These are phyloP conservation scores for Aphrocallistes beatrix DNA, from an alignment of 37 sponge, comb jelly and placozoan species.

Conservation along the genomic window DNA sequence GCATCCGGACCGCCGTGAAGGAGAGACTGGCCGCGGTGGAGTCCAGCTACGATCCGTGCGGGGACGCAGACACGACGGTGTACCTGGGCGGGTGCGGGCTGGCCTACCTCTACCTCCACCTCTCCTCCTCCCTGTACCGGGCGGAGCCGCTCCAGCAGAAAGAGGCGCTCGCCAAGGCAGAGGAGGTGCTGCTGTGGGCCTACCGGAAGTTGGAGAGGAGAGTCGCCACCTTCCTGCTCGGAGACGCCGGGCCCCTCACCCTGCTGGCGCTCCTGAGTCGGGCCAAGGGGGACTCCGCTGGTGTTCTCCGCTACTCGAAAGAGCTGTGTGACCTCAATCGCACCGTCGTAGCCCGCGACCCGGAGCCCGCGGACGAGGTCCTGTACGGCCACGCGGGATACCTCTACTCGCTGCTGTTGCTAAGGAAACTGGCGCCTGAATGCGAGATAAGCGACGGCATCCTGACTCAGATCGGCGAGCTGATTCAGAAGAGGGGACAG, in stretches of 20 bases:
- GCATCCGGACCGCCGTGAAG: no score
- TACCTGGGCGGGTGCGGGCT: background rate
- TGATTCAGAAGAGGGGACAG: background rate
- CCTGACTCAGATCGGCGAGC: no score
- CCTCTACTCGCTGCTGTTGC: constrained; percentile 36
- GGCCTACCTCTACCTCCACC: background rate
- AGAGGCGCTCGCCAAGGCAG: background rate
- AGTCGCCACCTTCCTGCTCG: background rate
- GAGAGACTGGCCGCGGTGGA: no score
- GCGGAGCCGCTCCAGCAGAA: background rate
- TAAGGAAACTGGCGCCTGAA: constrained; percentile 29
- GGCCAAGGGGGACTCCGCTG: background rate
- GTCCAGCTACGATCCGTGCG: no score
- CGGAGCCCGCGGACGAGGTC: constrained; percentile 32
- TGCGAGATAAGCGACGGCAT: background rate
- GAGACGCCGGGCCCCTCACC: background rate
- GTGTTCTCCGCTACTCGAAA: background rate
- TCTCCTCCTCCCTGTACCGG: background rate
- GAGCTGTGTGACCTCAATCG: background rate
- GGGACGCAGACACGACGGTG: background rate
- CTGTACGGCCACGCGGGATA: constrained; percentile 52
- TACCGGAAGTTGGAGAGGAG: background rate
- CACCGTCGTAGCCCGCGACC: background rate
- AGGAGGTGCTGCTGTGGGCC: background rate
- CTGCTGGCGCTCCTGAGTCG: background rate